Base-by-base conservation (phyloP, 2,113 vertebrate genomes). In the Hoplias malabaricus region DNA sequence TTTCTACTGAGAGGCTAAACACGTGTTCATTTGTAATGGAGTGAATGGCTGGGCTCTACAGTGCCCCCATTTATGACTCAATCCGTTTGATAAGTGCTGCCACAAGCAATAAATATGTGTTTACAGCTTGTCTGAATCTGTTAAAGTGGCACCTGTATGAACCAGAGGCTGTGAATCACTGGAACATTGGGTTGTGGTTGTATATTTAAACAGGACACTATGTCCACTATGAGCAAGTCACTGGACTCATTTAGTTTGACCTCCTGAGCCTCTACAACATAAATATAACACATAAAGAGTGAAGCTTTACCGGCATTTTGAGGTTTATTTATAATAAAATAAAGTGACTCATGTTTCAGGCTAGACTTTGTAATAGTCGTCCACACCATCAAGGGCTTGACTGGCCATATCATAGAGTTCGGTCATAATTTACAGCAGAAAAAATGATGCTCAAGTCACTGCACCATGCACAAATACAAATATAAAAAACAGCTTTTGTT, bases 121-220 rank as follows among this genome's bases (percentile, higher is more conserved):
- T 78, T 70, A 62, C 25, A 10, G 75, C 31, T 16, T 19, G 75
- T 69, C 75, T 50, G 40, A 4, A 7, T 23, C n/a, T 62, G 48
- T 77, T 61, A 77, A 77, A 78, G 68, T 70, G 36, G 19, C 21
- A n/a, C 5, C 2, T 31, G 40, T 31, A 11, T 23, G 62, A 34
- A 13, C 13, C 62, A 46, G 57, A 69, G 66, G 66, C 33, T 33
- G 67, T 78, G 67, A 69, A 46, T 78, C 54, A 78, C 14, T 53
- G 19, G 27, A 56, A 68, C 21, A 21, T 62, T 38, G 8, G n/a
- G 40, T 21, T 31, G 4, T 25, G 38, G 31, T 21, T 19, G 4
- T 43, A 42, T 25, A 77, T 61, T 62, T 50, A 46, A 34, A 29
- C 11, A 23, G 46, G 12, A 53, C 48, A 53, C 48, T n/a, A n/a